Percentiles rank a stretch among this genome's conserved stretches.
These are phyloP conservation scores for Psittacula echo DNA, from an alignment of 2,797 vertebrate genomes.

Conservation along the genomic window DNA sequence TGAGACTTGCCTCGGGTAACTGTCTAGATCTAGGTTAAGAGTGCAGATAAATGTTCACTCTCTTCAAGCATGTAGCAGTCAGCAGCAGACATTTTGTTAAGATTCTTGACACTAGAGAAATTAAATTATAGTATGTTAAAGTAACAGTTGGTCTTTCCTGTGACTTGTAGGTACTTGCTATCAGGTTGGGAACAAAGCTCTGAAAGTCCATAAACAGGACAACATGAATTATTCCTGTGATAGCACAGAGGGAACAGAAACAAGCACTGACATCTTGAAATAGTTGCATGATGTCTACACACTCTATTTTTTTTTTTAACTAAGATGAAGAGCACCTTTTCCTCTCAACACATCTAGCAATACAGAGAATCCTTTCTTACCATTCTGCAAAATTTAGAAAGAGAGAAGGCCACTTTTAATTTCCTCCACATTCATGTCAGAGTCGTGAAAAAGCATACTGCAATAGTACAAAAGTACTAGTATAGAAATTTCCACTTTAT, in stretches of 20 bases:
- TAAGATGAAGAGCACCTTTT: not conserved
- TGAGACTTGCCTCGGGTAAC: not conserved
- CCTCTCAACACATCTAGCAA: not conserved
- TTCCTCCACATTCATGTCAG: not conserved
- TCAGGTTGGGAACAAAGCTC: not conserved
- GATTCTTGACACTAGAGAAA: not conserved
- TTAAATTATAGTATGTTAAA: not conserved
- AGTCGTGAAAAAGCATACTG: not conserved
- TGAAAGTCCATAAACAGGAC: not conserved
- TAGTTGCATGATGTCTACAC: not conserved
- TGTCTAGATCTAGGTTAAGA: not conserved
- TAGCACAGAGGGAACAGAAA: not conserved
- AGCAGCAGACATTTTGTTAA: not conserved
- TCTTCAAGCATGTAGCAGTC: not conserved
- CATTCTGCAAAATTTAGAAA: not conserved
- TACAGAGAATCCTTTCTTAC: not conserved
- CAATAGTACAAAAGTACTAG: not conserved
- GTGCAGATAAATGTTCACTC: not conserved
- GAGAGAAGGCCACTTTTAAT: not conserved
- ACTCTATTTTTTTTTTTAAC: accelerated
- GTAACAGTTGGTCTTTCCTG: not conserved
- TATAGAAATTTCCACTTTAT: not conserved
- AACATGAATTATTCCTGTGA: not conserved
- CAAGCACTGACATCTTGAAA: not conserved
- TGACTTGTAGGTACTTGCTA: not conserved